Evolutionary conservation across 1,140 invertebrate genomes (phyloP).

Genomic region (Saccostrea glomerata): DNA sequence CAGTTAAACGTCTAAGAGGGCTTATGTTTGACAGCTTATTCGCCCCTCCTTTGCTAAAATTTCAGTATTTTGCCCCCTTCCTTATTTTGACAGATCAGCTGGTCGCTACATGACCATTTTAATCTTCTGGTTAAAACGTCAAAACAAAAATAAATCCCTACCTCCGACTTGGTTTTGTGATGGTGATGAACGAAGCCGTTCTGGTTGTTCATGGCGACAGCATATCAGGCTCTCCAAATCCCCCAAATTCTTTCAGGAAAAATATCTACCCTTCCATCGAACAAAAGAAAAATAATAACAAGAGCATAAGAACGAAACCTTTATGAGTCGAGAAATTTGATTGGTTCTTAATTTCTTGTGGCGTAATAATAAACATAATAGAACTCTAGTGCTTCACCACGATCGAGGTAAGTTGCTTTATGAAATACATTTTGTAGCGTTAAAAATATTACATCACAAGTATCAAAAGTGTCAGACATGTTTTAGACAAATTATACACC

Average conservation of each 20-base stretch:
- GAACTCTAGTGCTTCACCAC: background rate
- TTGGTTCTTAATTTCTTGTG: constrained; percentile 18
- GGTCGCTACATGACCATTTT: background rate
- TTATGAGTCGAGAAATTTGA: constrained; percentile 14
- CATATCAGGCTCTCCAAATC: constrained; percentile 33
- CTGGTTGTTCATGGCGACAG: constrained; percentile 22
- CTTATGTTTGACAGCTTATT: background rate
- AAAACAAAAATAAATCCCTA: background rate
- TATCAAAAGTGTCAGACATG: too few species aligned
- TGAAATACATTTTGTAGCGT: background rate
- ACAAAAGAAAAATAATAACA: constrained; percentile 39
- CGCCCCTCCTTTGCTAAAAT: background rate
- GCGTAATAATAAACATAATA: constrained; percentile 38
- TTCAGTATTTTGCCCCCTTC: background rate
- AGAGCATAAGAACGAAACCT: background rate
- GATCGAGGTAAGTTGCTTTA: background rate
- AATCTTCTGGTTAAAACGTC: background rate
- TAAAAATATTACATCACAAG: too few species aligned
- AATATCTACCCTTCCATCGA: constrained; percentile 21
- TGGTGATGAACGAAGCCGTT: constrained; percentile 21
- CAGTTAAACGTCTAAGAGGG: too few species aligned
- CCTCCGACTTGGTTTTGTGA: constrained; percentile 20
- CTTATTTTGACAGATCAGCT: constrained; percentile 38
- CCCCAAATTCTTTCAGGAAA: constrained; percentile 23
- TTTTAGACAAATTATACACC: too few species aligned